These are phyloP conservation scores for Drosophila micromelanica DNA, from an alignment of 1,140 invertebrate species.

Conservation along the genomic window DNA sequence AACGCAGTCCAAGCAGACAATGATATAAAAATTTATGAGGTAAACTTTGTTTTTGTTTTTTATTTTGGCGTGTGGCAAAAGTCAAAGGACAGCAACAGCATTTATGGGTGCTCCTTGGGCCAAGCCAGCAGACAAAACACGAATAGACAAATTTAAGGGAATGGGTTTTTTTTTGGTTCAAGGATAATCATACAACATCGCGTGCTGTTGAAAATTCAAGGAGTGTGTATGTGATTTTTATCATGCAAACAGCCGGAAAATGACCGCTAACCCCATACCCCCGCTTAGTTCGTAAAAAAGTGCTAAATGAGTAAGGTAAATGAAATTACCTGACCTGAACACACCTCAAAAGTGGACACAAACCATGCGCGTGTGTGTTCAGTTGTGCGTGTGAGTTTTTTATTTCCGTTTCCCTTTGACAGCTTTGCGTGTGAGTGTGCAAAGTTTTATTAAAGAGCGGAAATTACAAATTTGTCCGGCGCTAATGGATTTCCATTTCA, in stretches of 20 bases:
- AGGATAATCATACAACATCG: conserved; percentile 84
- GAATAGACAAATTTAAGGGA: conserved; percentile 14
- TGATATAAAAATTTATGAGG: conserved; percentile 74
- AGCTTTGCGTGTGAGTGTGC: conserved; percentile 52
- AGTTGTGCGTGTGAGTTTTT: conserved; percentile 47
- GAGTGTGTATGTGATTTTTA: conserved; percentile 84
- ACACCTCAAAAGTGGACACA: conserved; percentile 68
- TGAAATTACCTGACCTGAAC: conserved; percentile 78
- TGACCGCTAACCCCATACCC: conserved; percentile 39
- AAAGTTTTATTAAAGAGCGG: conserved; percentile 68
- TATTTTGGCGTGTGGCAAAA: conserved; percentile 35
- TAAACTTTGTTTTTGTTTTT: conserved; percentile 16
- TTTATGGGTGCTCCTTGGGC: conserved; percentile 53
- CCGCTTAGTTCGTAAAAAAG: conserved; percentile 48
- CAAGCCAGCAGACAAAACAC: conserved; percentile 24
- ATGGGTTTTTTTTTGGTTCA: conserved; percentile 60
- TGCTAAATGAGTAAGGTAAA: conserved; percentile 82
- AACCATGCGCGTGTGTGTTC: conserved; percentile 22
- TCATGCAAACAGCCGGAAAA: conserved; percentile 82
- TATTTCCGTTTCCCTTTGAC: conserved; percentile 42
- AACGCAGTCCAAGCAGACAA: conserved; percentile 50
- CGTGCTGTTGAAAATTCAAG: conserved; percentile 81
- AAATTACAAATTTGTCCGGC: conserved; percentile 83
- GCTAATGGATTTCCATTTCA: conserved; percentile 80
- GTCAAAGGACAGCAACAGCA: conserved; percentile 64